Evolutionary conservation across 2,888 invertebrate genomes (phyloP), one percentile per base, ranked within the genome.

Genomic region (Zeuzera pyrina): DNA sequence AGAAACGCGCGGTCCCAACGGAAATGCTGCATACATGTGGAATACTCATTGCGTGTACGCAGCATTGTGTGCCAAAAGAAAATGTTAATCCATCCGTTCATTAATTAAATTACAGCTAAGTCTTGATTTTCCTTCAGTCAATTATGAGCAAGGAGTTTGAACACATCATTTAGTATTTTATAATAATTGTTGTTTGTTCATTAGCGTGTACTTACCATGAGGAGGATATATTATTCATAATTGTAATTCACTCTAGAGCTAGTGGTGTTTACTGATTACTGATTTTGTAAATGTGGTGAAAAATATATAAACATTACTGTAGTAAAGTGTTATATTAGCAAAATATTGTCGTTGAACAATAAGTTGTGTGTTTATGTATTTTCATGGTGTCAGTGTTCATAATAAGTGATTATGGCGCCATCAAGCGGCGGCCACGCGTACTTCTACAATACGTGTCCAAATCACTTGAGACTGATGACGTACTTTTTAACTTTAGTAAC

Each of bases 331-430:
- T n/a, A n/a, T n/a, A n/a, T n/a, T n/a, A n/a, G n/a, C n/a, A n/a
- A n/a, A n/a, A n/a, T n/a, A n/a, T n/a, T n/a, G n/a, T n/a, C n/a
- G n/a, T n/a, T n/a, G n/a, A n/a, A n/a, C n/a, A n/a, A n/a, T n/a
- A n/a, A n/a, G n/a, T n/a, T n/a, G n/a, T n/a, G n/a, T n/a, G 64
- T 76, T 63, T 61, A 79, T 79, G 79, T 63, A 57, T 64, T 67
- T 73, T 63, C 59, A 89, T 89, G 89, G 89, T 89, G 81, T 88
- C 89, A 76, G 87, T 89, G 76, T 87, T 89, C 63, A 76, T 88
- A 40, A 73, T 87, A 53, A 84, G 83, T 63, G 86, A 87, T 23
- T 70, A 84, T 79, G 84, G 81, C 83, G 74, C 83, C 87, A 66
- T 78, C 78, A 79, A 79, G 79, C 83, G 83, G 74, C 77, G 77